These are phyloP conservation scores for Grammomys surdaster DNA, from an alignment of 2,113 vertebrate species.

Conservation along the genomic window DNA sequence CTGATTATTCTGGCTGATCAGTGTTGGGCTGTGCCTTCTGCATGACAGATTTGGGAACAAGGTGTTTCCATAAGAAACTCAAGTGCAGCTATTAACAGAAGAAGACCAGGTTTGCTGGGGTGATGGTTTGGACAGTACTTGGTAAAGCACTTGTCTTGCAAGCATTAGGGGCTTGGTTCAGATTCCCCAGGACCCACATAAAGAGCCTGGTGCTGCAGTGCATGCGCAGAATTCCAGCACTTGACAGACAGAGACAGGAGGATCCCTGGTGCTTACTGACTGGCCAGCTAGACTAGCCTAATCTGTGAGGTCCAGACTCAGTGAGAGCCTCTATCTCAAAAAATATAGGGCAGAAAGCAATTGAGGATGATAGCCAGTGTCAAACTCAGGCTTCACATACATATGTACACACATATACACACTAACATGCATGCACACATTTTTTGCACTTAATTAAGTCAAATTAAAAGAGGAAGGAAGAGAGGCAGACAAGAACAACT, in stretches of 20 bases:
- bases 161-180: background rate
- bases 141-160: background rate
- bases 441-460: background rate
- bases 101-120: background rate
- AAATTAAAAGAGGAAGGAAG: background rate
- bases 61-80: background rate
- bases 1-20: background rate
- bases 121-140: background rate
- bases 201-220: background rate
- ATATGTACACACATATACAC: background rate
- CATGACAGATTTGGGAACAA: background rate
- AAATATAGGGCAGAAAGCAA: background rate
- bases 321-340: background rate
- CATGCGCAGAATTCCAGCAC: background rate
- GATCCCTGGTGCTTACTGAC: background rate
- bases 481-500: background rate
- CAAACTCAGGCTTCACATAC: background rate
- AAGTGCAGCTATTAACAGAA: background rate
- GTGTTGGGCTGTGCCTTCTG: background rate
- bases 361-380: background rate
- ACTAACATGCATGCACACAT: background rate
- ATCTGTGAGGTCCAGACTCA: background rate
- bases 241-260: background rate
- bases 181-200: background rate
- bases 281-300: background rate